A percentile compares a stretch with the other conserved stretches of the same genome.
phyloP scores from a whole-genome alignment of 1,140 invertebrate species.

The Achatina immaculata region DNA sequence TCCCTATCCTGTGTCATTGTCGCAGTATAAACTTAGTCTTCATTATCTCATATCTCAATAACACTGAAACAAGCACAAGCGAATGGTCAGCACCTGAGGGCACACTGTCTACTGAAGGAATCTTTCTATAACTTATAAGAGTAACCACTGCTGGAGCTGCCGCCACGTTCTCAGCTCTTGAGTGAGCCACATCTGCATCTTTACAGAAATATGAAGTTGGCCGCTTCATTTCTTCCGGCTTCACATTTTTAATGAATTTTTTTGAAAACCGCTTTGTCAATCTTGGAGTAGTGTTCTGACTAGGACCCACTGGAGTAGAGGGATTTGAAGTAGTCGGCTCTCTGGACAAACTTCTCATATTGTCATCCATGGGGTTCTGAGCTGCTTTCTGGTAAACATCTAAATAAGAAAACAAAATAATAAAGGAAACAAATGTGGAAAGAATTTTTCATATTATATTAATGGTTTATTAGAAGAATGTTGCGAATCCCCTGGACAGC shows the following conservation, averaged over 20 bases:
- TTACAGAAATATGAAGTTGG: constrained; percentile 64
- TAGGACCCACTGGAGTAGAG: constrained; percentile 22
- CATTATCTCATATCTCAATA: too few relatives aligned
- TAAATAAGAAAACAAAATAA: constrained; percentile 12
- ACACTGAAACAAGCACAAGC: too few relatives aligned
- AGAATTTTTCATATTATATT: too few relatives aligned
- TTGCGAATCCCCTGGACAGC: too few relatives aligned
- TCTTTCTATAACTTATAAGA: constrained; percentile 71
- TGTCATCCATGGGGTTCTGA: not conserved
- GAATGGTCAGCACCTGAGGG: constrained; percentile 65
- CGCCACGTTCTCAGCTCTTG: constrained; percentile 27
- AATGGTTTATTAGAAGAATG: too few relatives aligned
- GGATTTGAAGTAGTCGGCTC: constrained; percentile 25
- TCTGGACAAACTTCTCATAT: not conserved
- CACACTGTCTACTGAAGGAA: constrained; percentile 25
- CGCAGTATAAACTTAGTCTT: too few relatives aligned
- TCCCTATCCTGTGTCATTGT: too few relatives aligned
- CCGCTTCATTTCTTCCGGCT: constrained; percentile 65
- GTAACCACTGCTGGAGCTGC: constrained; percentile 48
- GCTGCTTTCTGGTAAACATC: constrained; percentile 31
- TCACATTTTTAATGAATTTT: constrained; percentile 67
- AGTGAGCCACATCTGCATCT: constrained; percentile 50
- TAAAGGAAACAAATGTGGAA: not conserved
- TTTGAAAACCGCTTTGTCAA: constrained; percentile 35
- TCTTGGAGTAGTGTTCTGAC: not conserved